These are phyloP conservation scores for Enteromius radiatus DNA, from an alignment of 2,797 vertebrate species.

Conservation along the genomic window DNA sequence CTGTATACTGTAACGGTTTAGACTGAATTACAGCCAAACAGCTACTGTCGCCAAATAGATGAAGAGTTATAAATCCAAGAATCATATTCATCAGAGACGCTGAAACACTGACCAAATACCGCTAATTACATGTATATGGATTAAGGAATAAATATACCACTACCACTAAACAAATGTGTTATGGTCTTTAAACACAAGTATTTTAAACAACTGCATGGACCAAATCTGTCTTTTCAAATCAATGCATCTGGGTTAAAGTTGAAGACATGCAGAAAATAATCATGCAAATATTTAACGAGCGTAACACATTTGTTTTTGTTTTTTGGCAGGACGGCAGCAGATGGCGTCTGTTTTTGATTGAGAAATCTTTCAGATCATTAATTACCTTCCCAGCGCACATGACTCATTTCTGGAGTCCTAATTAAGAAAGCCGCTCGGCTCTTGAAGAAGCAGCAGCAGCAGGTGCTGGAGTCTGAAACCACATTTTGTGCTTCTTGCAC, in stretches of 20 bases:
- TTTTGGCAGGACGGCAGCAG: neutral
- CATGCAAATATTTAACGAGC: neutral
- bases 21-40: neutral
- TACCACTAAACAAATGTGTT: neutral
- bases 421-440: neutral
- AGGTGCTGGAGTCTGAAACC: conserved; percentile 15
- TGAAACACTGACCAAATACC: no score
- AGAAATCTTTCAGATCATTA: neutral
- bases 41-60: neutral
- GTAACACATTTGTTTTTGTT: neutral
- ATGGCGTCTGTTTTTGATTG: neutral
- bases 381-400: neutral
- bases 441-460: neutral
- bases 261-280: neutral
- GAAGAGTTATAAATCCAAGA: neutral
- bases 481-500: neutral
- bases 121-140: no score
- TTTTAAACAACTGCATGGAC: neutral
- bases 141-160: no score
- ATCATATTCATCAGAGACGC: neutral
- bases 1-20: neutral
- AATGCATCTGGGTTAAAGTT: neutral
- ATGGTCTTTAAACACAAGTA: neutral
- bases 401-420: neutral
- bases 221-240: neutral